Base-by-base conservation (phyloP, 2,113 vertebrate species). In the Heteronetta atricapilla region DNA sequence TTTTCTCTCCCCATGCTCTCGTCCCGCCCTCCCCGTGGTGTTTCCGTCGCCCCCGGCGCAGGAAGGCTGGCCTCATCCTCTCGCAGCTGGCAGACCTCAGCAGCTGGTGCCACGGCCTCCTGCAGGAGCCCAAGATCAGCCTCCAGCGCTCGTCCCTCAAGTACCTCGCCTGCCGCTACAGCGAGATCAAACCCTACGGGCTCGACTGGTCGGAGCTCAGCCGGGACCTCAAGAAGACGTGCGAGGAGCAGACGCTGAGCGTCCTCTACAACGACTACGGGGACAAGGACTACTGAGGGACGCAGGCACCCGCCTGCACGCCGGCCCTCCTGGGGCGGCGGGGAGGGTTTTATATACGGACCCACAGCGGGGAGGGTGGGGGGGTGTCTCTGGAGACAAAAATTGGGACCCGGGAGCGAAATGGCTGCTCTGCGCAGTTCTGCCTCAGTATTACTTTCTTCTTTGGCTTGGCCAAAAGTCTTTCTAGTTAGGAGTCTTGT, bases 251-350 rank as follows among this genome's bases (percentile, higher is more conserved):
- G 97, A 98, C 97, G 13, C 98, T 99, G 77, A 98, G 98, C 1
- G 98, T 99, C 91, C 98, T 99, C 91, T 99, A 99, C 96, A 99
- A 99, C 25, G 99, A 99, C 97, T 99, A 99, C 33, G 99, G 99
- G 33, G 99, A 99, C 97, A 99, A 99, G 94, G 99, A 99, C 93
- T 97, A 99, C 96, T 99, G 97, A 99, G 95, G 33, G 12, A 8
- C 42, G 50, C 14, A 8, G 88, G 66, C 10, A 2, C 77, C 84
- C 7, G 4, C 89, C 86, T 86, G 81, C 82, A 80, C 16, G 10
- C 83, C 36, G 77, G 79, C 87, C 92, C 83, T 92, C 36, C 90
- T 29, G 21, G n/a, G 86, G 93, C 53, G 0, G 79, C 90, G 58
- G 90, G 95, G 92, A 87, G 82, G 89, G 92, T 82, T 82, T 98